Conservation (phyloP, 2,888 invertebrate species). For the Campoplex capitator region DNA sequence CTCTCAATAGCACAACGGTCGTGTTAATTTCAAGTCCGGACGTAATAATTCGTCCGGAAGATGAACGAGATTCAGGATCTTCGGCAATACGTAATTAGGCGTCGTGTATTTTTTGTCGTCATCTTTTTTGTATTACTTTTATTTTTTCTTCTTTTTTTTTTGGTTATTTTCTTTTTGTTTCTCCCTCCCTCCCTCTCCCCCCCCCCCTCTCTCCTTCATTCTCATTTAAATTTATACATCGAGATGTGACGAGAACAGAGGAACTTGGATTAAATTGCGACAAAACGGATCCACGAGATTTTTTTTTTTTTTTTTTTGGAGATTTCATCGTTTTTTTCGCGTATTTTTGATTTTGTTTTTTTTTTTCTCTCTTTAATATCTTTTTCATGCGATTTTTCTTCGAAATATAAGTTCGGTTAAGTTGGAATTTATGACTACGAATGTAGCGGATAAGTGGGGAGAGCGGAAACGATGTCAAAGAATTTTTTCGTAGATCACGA, state of each 20-base stretch:
- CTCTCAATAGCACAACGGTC: background rate
- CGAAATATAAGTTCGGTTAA: background rate
- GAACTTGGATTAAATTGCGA: constrained; percentile 35
- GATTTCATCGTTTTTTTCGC: constrained; percentile 11
- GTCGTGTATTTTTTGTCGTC: background rate
- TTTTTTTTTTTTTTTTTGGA: background rate
- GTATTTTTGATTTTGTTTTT: too few relatives aligned
- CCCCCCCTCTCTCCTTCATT: too few relatives aligned
- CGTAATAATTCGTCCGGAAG: background rate
- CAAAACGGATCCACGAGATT: constrained; percentile 29
- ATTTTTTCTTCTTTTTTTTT: background rate
- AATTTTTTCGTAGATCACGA: constrained; percentile 51
- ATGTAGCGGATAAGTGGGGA: background rate
- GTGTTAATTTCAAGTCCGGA: constrained; percentile 12
- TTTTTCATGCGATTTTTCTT: constrained; percentile 8
- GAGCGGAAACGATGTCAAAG: constrained; percentile 43
- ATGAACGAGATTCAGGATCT: background rate
- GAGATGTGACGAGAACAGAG: constrained; percentile 34
- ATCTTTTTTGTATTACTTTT: background rate
- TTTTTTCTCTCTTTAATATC: background rate
- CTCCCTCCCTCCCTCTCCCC: too few relatives aligned
- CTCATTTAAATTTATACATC: constrained; percentile 18
- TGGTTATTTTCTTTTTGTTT: too few relatives aligned
- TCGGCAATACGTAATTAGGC: constrained; percentile 3
- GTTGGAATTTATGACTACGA: constrained; percentile 7